Percentiles rank a stretch among this genome's conserved stretches.
Conservation (phyloP, 1,140 invertebrate species). For the Neotoxoptera formosana region DNA sequence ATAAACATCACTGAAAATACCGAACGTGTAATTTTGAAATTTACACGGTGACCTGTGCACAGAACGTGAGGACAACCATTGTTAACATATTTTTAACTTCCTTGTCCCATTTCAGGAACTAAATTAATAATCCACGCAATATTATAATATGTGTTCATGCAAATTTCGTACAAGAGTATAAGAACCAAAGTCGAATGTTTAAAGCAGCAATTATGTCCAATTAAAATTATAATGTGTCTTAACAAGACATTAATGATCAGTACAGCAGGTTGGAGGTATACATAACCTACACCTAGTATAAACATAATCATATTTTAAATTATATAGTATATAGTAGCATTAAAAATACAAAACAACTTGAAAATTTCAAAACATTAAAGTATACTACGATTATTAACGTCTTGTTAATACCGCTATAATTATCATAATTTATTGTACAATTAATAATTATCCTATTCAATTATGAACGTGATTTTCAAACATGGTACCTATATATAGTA, state of each 20-base stretch:
- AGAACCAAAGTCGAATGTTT: background rate
- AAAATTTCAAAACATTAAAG: background rate
- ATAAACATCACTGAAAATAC: background rate
- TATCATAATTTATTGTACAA: constrained; percentile 17
- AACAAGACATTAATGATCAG: background rate
- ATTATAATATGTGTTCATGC: background rate
- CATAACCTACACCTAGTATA: background rate
- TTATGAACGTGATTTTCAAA: background rate
- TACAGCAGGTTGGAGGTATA: background rate
- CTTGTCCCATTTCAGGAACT: background rate
- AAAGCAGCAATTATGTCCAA: background rate
- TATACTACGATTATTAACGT: background rate
- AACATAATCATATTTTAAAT: background rate
- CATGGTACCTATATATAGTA: background rate
- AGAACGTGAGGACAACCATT: constrained; percentile 15
- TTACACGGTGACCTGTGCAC: background rate
- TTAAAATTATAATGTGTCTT: background rate
- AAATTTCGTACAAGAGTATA: background rate
- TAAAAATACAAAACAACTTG: background rate
- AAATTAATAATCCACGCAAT: background rate
- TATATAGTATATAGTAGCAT: background rate
- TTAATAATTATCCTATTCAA: constrained; percentile 29
- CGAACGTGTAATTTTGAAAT: constrained; percentile 12
- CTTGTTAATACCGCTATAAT: constrained; percentile 35
- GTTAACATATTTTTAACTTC: background rate